Percentiles rank a stretch among this genome's conserved stretches.
phyloP scores from a whole-genome alignment of 2,888 invertebrate species.

The Conomelus anceps region DNA sequence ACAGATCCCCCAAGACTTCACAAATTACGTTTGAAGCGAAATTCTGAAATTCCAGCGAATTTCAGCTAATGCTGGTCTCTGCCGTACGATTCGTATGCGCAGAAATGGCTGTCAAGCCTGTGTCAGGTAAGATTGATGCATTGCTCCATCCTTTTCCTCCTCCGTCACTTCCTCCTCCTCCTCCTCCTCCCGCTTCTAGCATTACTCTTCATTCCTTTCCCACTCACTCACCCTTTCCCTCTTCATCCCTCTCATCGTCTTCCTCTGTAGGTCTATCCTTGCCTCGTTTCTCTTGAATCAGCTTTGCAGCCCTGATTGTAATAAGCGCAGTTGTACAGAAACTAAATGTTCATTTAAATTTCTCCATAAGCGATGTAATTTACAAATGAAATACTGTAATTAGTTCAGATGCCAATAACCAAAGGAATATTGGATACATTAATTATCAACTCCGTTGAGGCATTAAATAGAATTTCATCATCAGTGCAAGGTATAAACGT shows the following conservation, averaged over 20 bases:
- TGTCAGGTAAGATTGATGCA: background rate
- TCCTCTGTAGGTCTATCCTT: background rate
- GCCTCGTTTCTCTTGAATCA: background rate
- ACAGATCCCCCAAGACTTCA: background rate
- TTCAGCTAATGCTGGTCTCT: background rate
- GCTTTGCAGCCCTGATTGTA: background rate
- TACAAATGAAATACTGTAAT: background rate
- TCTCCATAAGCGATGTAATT: background rate
- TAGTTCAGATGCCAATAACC: background rate
- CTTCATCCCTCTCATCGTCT: too few relatives aligned
- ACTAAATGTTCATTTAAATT: background rate
- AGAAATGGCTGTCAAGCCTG: background rate
- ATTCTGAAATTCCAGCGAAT: background rate
- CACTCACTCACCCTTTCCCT: too few relatives aligned
- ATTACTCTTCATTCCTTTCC: background rate
- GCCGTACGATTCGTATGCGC: background rate
- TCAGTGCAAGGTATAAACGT: too few relatives aligned
- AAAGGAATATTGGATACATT: background rate
- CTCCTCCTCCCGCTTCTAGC: background rate
- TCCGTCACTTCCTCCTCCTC: background rate
- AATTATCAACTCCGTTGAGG: background rate
- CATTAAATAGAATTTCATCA: background rate
- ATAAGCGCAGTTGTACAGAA: background rate
- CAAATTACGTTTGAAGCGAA: background rate
- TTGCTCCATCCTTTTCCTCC: background rate